These are phyloP conservation scores for Lutjanus campechanus DNA, from an alignment of 2,797 vertebrate genomes.

Conservation along the genomic window DNA sequence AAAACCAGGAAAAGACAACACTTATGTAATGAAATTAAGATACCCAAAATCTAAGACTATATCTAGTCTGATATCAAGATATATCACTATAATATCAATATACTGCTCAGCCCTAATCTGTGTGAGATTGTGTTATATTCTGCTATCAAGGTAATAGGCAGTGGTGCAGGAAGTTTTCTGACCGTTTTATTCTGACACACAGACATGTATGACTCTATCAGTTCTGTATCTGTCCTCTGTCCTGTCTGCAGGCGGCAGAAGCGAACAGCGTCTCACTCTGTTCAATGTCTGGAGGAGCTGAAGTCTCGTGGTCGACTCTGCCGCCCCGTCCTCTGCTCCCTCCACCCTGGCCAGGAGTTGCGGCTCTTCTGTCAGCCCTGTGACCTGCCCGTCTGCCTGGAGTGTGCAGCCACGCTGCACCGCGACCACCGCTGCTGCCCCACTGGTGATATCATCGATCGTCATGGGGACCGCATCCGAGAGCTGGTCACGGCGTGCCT, in stretches of 20 bases:
- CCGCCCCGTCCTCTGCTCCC: conserved; percentile 87
- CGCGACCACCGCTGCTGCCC: conserved; percentile 88
- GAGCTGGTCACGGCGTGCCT: conserved; percentile 84
- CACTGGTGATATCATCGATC: conserved; percentile 79
- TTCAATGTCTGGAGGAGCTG: conserved; percentile 85
- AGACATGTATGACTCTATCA: neutral
- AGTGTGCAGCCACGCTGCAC: conserved; percentile 89
- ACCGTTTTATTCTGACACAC: neutral
- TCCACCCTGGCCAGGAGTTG: conserved; percentile 90
- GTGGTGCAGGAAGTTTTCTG: too few relatives aligned
- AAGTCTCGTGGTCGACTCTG: conserved; percentile 81
- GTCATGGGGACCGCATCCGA: conserved; percentile 86
- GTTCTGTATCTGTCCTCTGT: too few relatives aligned
- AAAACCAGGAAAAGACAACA: too few relatives aligned
- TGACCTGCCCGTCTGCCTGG: conserved; percentile 88
- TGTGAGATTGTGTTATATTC: neutral
- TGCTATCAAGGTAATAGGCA: neutral
- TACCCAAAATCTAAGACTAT: too few relatives aligned
- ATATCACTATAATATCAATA: too few relatives aligned
- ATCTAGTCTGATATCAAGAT: too few relatives aligned
- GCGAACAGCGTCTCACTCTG: conserved; percentile 87
- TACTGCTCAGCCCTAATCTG: too few relatives aligned
- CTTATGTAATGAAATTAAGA: too few relatives aligned
- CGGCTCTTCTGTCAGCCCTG: conserved; percentile 92
- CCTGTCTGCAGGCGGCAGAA: conserved; percentile 89